Evolutionary conservation across 1,140 invertebrate species (phyloP), one percentile per base, ranked within the genome.

Genomic region (Mactra quadrangularis): DNA sequence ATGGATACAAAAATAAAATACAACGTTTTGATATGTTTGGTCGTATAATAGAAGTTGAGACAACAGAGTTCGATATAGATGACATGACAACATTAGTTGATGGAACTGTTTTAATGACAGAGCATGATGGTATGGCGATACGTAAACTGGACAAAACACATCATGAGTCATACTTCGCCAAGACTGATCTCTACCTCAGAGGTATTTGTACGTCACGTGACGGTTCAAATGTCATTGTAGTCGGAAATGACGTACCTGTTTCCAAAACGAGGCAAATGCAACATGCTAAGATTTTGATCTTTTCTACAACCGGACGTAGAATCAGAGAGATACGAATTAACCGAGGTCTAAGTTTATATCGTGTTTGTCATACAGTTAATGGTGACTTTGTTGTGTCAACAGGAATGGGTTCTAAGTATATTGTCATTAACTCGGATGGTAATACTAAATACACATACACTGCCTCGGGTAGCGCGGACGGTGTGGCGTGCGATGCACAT

Each of bases 381-480:
- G 77, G 66, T 4, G 77, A 81, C 41, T 81, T 71, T 57, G 77
- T 81, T n/a, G 53, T 81, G n/a, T 81, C 77, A 3, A 59, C 77
- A 2, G 66, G 77, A 2, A 29, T 71, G 22, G 57, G 64, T 27
- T 52, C 60, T 0, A 81, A 81, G 35, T 81, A 71, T 25, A 31
- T 81, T 15, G 66, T 81, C 19, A 81, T 81, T n/a, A 59, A 70
- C 35, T 41, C 64, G 7, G 77, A 81, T 15, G 77, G 77, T 6
- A 60, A n/a, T 15, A 71, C 64, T 3, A 81, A 59, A n/a, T 81
- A 59, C 31, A 81, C 77, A 15, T 81, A 81, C 29, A 81, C 77
- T 15, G 77, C 77, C 17, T 81, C 77, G 9, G 77, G 77, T 13
- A 81, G 27, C n/a, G 64, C 77, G 1, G 66, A 81, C 53, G 77